Base-by-base conservation (phyloP, 2,797 vertebrate genomes). In the Anabacerthia variegaticeps region DNA sequence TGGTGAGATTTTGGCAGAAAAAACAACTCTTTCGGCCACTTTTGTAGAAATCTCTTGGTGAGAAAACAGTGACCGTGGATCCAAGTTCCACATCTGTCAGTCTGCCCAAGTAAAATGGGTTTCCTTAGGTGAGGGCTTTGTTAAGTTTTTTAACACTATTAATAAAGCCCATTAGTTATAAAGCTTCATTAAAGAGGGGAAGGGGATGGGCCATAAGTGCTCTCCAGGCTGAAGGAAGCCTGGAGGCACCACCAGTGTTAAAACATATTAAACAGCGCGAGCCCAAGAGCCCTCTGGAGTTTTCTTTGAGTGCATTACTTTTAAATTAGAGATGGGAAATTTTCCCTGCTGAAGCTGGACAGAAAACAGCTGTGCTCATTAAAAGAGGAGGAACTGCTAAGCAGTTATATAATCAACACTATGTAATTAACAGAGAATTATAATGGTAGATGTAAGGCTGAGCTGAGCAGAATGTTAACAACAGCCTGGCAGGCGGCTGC, bases 301-400 rank as follows among this genome's bases (percentile, higher is more conserved):
- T 92, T 85, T 89, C 94, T 94, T 78, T 55, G 65, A 93, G 86
- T 89, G 87, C 72, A 95, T 94, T 96, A 93, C 97, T 96, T 95
- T 94, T 93, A 96, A 97, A 97, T 96, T 95, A 95, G 95, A 96
- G 85, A 93, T 72, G 66, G 92, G 94, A 95, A 95, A 96, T 96
- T 96, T 87, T 93, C 95, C 90, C 89, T 68, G 85, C 96, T 87
- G 96, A 96, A 95, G 88, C 94, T 95, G 97, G 97, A 96, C 96
- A 96, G 95, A 93, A 97, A 98, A 96, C 96, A 98, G 97, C 96
- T 95, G 97, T 95, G 95, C 96, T 98, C 96, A 94, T 97, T 97
- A 97, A 96, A 97, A 93, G 93, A 95, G 93, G 95, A 96, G 80
- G 93, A 95, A 95, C 93, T 89, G 94, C 92, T 96, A 96, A 97